Evolutionary conservation across 2,888 invertebrate species (phyloP).

Genomic region (Cheilosia vernalis): DNA sequence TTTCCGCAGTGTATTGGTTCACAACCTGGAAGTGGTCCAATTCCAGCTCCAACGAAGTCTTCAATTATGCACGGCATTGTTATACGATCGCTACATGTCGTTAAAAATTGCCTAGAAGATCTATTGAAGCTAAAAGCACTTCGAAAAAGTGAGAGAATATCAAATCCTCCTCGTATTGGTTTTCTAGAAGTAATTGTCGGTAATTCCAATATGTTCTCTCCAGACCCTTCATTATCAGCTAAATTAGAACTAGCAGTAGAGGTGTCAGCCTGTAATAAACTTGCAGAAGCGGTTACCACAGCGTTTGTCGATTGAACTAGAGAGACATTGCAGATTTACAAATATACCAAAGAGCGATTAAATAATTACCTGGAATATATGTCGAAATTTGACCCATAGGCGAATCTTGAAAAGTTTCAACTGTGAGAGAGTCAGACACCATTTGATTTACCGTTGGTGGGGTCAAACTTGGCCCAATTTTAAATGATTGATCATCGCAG

Average conservation of each 20-base stretch:
- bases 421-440: neutral
- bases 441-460: conserved; percentile 11
- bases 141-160: conserved; percentile 81
- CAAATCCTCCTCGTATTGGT: conserved; percentile 81
- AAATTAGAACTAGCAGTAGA: conserved; percentile 16
- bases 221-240: conserved; percentile 85
- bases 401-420: conserved; percentile 10
- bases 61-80: conserved; percentile 93
- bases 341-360: neutral
- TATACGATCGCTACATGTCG: conserved; percentile 88
- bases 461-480: conserved; percentile 85
- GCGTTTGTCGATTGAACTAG: conserved; percentile 12
- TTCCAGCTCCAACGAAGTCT: conserved; percentile 88
- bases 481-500: conserved; percentile 90
- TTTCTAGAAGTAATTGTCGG: conserved; percentile 50
- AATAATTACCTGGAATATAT: conserved; percentile 15
- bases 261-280: conserved; percentile 19
- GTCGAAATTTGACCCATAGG: conserved; percentile 8
- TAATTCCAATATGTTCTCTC: conserved; percentile 80
- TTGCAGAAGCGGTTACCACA: neutral
- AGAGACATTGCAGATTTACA: neutral
- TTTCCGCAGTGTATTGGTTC: conserved; percentile 91
- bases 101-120: conserved; percentile 79
- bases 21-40: conserved; percentile 85
- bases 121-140: conserved; percentile 78